Percentiles rank a stretch among this genome's conserved stretches.
phyloP scores from a whole-genome alignment of 2,888 invertebrate genomes.

The Dynastes grantii region DNA sequence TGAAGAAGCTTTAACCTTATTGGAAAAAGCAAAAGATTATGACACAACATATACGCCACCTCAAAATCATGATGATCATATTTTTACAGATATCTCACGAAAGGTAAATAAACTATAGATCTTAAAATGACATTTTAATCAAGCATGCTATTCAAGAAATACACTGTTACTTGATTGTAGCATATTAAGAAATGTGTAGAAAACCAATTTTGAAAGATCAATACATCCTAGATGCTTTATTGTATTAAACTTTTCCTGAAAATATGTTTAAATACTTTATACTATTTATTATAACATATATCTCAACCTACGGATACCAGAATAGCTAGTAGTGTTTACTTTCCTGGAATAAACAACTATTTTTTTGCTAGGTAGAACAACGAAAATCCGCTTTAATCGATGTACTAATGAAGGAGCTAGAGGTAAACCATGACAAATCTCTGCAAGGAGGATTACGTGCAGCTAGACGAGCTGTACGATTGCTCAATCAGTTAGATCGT shows the following conservation, averaged over 20 bases:
- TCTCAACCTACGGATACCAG: too few relatives aligned
- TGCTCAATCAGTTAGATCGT: constrained; percentile 85
- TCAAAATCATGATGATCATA: constrained; percentile 68
- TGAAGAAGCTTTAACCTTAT: constrained; percentile 89
- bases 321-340: too few relatives aligned
- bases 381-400: constrained; percentile 86
- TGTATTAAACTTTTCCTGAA: too few relatives aligned
- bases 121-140: too few relatives aligned
- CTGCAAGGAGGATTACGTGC: constrained; percentile 92
- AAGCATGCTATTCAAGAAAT: too few relatives aligned
- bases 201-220: too few relatives aligned
- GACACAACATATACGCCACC: constrained; percentile 65
- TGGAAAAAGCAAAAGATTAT: constrained; percentile 79
- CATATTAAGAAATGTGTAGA: too few relatives aligned
- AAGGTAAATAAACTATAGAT: constrained; percentile 60
- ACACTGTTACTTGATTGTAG: too few relatives aligned
- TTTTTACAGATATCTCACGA: constrained; percentile 71
- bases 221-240: too few relatives aligned
- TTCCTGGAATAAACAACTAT: too few relatives aligned
- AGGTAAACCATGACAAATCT: constrained; percentile 91
- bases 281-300: too few relatives aligned
- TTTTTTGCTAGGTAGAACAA: constrained; percentile 74
- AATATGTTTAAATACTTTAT: too few relatives aligned
- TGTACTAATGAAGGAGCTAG: constrained; percentile 90
- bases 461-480: constrained; percentile 85